These are phyloP conservation scores for Pedetes capensis DNA, from an alignment of 2,113 vertebrate genomes.

Conservation along the genomic window DNA sequence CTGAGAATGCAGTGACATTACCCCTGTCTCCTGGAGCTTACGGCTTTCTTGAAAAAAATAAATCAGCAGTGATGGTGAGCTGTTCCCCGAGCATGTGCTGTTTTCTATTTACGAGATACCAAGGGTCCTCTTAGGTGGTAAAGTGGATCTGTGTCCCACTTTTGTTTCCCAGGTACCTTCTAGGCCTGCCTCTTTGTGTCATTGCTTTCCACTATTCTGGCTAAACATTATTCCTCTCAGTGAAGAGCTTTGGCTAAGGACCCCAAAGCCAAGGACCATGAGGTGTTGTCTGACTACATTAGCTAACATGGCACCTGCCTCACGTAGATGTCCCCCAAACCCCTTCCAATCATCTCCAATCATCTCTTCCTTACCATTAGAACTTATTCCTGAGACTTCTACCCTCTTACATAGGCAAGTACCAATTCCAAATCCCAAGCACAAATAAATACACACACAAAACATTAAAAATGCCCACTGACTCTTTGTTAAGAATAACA, in stretches of 20 bases:
- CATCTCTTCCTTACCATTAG: background rate
- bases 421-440: background rate
- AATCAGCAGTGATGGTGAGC: background rate
- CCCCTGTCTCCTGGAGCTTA: background rate
- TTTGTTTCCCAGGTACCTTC: background rate
- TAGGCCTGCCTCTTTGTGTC: background rate
- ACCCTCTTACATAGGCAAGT: background rate
- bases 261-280: rapidly evolving
- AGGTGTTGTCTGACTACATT: rapidly evolving
- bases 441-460: background rate
- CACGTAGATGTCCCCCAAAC: too few species aligned
- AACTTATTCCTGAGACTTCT: background rate
- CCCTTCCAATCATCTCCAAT: rapidly evolving
- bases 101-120: background rate
- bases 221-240: background rate
- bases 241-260: background rate
- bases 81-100: background rate
- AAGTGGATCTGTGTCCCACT: rapidly evolving
- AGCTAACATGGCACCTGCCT: rapidly evolving
- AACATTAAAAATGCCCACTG: background rate
- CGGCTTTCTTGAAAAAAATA: background rate
- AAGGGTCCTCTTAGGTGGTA: background rate
- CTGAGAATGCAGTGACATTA: rapidly evolving
- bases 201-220: background rate
- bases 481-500: background rate